Evolutionary conservation across 2,113 vertebrate species (phyloP), one percentile per base, ranked within the genome.

Genomic region (Suncus etruscus): DNA sequence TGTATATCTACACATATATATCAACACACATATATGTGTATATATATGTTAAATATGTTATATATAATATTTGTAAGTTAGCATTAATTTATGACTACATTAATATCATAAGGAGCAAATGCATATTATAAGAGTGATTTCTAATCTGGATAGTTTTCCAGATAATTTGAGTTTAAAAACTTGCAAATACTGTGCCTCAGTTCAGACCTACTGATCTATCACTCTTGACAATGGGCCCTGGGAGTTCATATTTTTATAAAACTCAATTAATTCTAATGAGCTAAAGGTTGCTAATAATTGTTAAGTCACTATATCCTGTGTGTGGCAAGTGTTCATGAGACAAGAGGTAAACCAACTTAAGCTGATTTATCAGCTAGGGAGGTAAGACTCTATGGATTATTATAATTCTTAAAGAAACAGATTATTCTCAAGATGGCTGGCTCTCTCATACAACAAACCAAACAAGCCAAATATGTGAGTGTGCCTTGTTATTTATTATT

Each of bases 201-300:
- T 5, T 69, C 39, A 72, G 16, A 72, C 20, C 9, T 76, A 72
- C 54, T 66, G 16, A 77, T 54, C 45, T 15, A 9, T 84, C 68
- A 54, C 89, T 86, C 81, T 54, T 73, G 15, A 24, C 50, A 27
- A 18, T 61, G 8, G 72, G 5, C 3, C 6, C 24, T 83, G 10
- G 68, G 63, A 72, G 39, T 88, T 24, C 80, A 31, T 73, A 16
- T 82, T 86, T 89, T 90, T 25, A 24, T 90, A 76, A 92, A 91
- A 70, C 27, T 83, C 27, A 16, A 8, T 27, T 58, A 31, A 70
- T 69, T 93, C 61, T 86, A 83, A 74, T 65, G 20, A 29, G 47
- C 18, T 83, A 50, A 72, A 9, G 11, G n/a, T 24, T 88, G 6
- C 9, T 75, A 86, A 70, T 72, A 48, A 69, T 73, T 83, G 91